Percentiles rank a stretch among this genome's conserved stretches.
These are phyloP conservation scores for Gila robusta DNA, from an alignment of 2,797 vertebrate species.

Conservation along the genomic window DNA sequence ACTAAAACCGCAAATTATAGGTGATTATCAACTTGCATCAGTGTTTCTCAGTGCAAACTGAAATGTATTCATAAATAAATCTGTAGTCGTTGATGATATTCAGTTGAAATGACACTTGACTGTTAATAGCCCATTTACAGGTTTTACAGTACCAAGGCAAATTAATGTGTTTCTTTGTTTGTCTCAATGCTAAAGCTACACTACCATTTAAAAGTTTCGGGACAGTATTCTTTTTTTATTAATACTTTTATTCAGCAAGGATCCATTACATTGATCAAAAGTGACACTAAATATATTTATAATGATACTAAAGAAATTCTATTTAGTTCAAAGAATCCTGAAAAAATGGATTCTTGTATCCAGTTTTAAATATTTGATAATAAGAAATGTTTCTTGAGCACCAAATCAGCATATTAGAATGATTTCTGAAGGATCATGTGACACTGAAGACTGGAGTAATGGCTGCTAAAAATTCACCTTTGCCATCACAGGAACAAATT, in stretches of 20 bases:
- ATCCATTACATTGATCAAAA: not conserved
- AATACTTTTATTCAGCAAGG: not conserved
- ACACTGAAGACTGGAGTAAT: not conserved
- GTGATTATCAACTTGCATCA: conserved; percentile 30
- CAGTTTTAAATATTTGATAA: not conserved
- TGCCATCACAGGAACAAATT: not conserved
- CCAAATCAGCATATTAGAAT: not conserved
- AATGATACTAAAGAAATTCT: not conserved
- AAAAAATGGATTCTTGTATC: not conserved
- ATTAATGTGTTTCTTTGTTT: not conserved
- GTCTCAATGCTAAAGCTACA: not conserved
- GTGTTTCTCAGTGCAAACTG: conserved; percentile 20
- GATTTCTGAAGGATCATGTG: not conserved
- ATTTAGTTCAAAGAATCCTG: not conserved
- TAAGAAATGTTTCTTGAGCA: not conserved
- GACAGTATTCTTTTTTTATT: not conserved
- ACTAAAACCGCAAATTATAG: conserved; percentile 51
- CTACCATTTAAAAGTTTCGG: not conserved
- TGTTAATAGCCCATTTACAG: not conserved
- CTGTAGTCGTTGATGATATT: conserved; percentile 1
- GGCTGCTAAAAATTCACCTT: not conserved
- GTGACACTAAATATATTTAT: not conserved
- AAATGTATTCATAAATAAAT: conserved; percentile 15
- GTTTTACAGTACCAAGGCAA: not conserved
- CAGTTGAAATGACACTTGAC: not conserved